These are phyloP conservation scores for Glomeris maerens DNA, from an alignment of 1,140 invertebrate genomes.

Conservation along the genomic window DNA sequence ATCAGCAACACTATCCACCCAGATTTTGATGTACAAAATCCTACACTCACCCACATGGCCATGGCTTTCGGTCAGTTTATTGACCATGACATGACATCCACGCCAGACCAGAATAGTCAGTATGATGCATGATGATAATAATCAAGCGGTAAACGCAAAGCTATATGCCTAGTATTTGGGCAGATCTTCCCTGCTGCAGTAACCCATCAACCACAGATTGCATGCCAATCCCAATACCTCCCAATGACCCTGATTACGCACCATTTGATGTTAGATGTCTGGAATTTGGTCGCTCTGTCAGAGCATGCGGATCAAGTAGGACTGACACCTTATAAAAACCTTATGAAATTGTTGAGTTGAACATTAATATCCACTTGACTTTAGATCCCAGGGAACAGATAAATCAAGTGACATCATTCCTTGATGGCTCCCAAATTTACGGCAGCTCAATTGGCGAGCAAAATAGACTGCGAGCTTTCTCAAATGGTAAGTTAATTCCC, in stretches of 20 bases:
- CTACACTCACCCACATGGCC: constrained; percentile 55
- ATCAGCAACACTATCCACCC: constrained; percentile 26
- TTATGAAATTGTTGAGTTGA: constrained; percentile 28
- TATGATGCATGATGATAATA: constrained; percentile 2
- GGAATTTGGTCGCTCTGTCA: constrained; percentile 32
- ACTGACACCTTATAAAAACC: background rate
- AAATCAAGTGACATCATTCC: constrained; percentile 80
- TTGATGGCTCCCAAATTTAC: constrained; percentile 70
- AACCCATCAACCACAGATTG: constrained; percentile 71
- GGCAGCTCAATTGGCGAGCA: constrained; percentile 36
- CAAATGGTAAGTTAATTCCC: constrained; percentile 43
- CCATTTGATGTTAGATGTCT: constrained; percentile 31
- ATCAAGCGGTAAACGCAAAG: background rate
- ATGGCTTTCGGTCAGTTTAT: constrained; percentile 84
- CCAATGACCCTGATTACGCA: constrained; percentile 70
- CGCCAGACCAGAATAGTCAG: constrained; percentile 63
- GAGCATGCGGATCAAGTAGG: constrained; percentile 41
- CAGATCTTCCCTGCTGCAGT: constrained; percentile 52
- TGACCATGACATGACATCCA: constrained; percentile 84
- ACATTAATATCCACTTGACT: constrained; percentile 25
- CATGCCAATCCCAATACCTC: constrained; percentile 68
- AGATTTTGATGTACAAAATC: constrained; percentile 22
- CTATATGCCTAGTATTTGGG: background rate
- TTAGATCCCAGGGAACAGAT: constrained; percentile 73
- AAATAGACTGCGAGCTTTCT: background rate